Percentiles rank a stretch among this genome's conserved stretches.
Conservation (phyloP, 1,140 invertebrate species). For the Belonocnema kinseyi region DNA sequence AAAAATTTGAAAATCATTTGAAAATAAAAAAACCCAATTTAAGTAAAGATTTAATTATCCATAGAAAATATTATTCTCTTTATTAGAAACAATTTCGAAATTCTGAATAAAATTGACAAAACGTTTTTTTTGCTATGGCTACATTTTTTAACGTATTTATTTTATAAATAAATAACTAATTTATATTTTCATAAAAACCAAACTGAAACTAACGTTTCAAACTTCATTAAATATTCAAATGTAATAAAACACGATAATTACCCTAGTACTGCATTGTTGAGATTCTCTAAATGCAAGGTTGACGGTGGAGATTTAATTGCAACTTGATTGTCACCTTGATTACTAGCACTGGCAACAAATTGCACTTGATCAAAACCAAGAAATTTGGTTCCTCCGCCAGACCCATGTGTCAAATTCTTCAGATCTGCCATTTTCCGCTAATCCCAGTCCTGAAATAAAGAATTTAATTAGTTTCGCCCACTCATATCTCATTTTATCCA, state of each 20-base stretch:
- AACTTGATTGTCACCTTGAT: slow-evolving; percentile 73
- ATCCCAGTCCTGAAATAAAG: slow-evolving; percentile 56
- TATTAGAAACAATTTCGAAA: too few species aligned
- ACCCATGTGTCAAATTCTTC: slow-evolving; percentile 66
- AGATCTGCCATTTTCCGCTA: slow-evolving; percentile 69
- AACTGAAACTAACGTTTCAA: too few species aligned
- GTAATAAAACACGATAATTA: slow-evolving; percentile 46
- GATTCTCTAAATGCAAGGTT: slow-evolving; percentile 66
- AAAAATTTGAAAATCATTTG: too few species aligned
- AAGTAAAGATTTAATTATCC: too few species aligned
- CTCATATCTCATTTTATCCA: neutral
- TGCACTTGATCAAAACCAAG: slow-evolving; percentile 72
- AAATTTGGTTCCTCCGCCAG: slow-evolving; percentile 61
- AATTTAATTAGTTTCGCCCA: slow-evolving; percentile 26
- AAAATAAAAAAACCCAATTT: too few species aligned
- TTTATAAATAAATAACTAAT: too few species aligned
- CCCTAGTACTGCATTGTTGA: slow-evolving; percentile 67
- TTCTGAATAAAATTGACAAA: too few species aligned
- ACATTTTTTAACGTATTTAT: too few species aligned
- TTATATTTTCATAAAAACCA: too few species aligned
- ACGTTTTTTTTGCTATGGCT: too few species aligned
- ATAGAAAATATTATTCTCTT: too few species aligned
- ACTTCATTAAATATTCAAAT: too few species aligned
- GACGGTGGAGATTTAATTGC: slow-evolving; percentile 70
- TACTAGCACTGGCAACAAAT: slow-evolving; percentile 69